These are phyloP conservation scores for Limanda limanda DNA, from an alignment of 2,113 vertebrate genomes.

Conservation along the genomic window DNA sequence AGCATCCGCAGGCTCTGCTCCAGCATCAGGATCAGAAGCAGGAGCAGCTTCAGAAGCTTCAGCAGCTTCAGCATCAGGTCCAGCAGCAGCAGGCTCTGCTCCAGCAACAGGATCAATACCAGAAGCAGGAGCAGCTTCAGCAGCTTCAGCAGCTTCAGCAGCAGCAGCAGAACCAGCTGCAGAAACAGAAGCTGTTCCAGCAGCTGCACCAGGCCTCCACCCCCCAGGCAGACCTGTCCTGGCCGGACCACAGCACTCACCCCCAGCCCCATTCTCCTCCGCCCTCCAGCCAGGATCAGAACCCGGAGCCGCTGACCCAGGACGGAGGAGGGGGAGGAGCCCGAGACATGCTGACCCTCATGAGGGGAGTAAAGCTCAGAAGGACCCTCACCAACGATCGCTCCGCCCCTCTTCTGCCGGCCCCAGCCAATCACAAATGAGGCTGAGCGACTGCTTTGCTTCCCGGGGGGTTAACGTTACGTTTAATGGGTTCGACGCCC, in stretches of 20 bases:
- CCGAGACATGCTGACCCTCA: constrained; percentile 77
- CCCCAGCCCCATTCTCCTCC: constrained; percentile 12
- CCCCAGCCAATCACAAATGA: constrained; percentile 75
- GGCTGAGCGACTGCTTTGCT: not conserved
- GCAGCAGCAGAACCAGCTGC: constrained; percentile 38
- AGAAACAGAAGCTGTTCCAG: constrained; percentile 35
- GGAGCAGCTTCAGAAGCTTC: not conserved
- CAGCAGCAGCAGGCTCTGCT: constrained; percentile 77
- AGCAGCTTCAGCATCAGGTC: constrained; percentile 10
- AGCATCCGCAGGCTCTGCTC: constrained; percentile 74
- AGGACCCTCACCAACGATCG: constrained; percentile 83
- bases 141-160: constrained; percentile 23
- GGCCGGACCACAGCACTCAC: constrained; percentile 53
- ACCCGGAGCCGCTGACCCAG: constrained; percentile 2
- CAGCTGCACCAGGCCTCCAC: constrained; percentile 82
- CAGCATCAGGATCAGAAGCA: constrained; percentile 63
- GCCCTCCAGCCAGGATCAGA: constrained; percentile 20
- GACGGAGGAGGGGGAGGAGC: constrained; percentile 9
- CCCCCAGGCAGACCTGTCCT: constrained; percentile 25
- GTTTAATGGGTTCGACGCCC: not conserved
- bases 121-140: constrained; percentile 43
- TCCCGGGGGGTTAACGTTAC: not conserved
- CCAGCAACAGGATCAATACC: constrained; percentile 67
- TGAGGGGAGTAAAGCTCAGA: constrained; percentile 79
- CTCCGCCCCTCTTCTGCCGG: constrained; percentile 81